Evolutionary conservation across 1,140 invertebrate species (phyloP), one percentile per base, ranked within the genome.

Genomic region (Drosophila bocqueti): DNA sequence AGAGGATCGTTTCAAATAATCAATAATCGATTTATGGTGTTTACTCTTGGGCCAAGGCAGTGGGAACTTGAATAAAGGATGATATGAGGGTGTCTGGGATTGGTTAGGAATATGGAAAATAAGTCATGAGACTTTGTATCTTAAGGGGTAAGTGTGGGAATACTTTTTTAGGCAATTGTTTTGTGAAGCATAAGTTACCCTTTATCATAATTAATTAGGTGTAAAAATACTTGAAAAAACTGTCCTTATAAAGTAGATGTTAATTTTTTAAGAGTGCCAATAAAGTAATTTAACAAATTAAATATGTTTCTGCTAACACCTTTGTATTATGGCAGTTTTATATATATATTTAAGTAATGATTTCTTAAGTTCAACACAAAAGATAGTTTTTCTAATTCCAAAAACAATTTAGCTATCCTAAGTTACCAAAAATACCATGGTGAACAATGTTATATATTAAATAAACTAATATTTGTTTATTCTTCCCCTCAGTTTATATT

Each of bases 21-120:
- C 85, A 89, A 89, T 89, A 89, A 89, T 89, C 85, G 85, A 84
- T 84, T 84, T 84, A 85, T 90, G 71, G 43, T 89, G 84, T 89
- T 89, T 89, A 79, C 81, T 49, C 76, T 69, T 26, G 13, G 21
- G 38, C 34, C n/a, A 34, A 40, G 16, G 54, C 3, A 72, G 11
- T 10, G 43, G 72, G 47, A 65, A 54, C 13, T 54, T 43, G 21
- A n/a, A 38, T 31, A 29, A 52, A 38, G 38, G 31, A 71, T 47
- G 43, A 67, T 63, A 62, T 38, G n/a, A 36, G 54, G 26, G 6
- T 40, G 29, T 16, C 6, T 16, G 36, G 5, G 15, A 26, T 31
- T 15, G n/a, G n/a, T 3, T 11, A 13, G 7, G 15, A 55, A 38
- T 38, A 55, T 6, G 34, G 3, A 16, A 24, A 55, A 38, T 8